Base-by-base conservation (phyloP, 2,888 invertebrate species). In the Melitaea athalia region DNA sequence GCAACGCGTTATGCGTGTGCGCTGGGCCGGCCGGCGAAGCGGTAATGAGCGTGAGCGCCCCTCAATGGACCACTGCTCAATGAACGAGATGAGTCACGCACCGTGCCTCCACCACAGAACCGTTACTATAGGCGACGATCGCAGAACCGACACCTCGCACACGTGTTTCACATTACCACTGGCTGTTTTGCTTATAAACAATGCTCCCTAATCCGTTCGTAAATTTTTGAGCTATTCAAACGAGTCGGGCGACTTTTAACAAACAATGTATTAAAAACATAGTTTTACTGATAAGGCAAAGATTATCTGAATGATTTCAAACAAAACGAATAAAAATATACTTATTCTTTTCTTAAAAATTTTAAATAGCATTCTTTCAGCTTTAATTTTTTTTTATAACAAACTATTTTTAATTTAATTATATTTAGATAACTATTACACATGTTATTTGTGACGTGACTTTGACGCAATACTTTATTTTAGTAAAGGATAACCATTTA, bases 1-100 rank as follows among this genome's bases (percentile, higher is more conserved):
- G 89, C 85, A 86, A 88, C 85, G 87, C 88, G 91, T 89, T 86
- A 85, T 85, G 91, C 87, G 89, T 90, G 90, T 85, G 91, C 86
- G 87, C 89, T 81, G 88, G 86, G 85, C 88, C 93, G 93, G 92
- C 93, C 91, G 91, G 91, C 87, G 88, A 85, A 92, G 86, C 89
- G 85, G 91, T 91, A 91, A 91, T 91, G 90, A 91, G 87, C 86
- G 85, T 86, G 82, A 85, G 86, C 89, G 88, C 87, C 88, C 84
- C 87, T 91, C 87, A 91, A 91, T 91, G 91, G 91, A 86, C 88
- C 80, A 77, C 76, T 78, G 77, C 83, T 84, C 82, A 84, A 82
- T 84, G 84, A 79, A 81, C 79, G 81, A 80, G 85, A 85, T 92
- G 91, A 91, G 86, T 92, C 92, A 92, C 85, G 81, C 89, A 85